Conservation (phyloP, 2,113 vertebrate species). For the Paratilapia polleni region DNA sequence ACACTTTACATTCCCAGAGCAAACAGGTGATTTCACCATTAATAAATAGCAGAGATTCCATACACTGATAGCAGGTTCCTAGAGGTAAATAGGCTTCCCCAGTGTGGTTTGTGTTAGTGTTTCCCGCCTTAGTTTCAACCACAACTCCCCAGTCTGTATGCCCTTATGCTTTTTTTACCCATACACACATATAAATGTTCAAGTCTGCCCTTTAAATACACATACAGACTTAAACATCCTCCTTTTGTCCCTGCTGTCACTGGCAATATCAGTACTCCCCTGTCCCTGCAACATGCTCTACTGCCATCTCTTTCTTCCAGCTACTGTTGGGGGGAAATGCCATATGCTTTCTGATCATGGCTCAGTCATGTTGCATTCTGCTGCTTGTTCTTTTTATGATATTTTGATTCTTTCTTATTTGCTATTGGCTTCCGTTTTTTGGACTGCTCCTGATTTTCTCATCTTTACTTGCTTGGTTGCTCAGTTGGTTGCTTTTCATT, state of each 20-base stretch:
- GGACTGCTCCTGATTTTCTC: constrained; percentile 76
- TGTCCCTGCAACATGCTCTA: constrained; percentile 74
- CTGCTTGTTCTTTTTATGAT: constrained; percentile 76
- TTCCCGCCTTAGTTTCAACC: constrained; percentile 46
- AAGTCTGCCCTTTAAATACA: constrained; percentile 65
- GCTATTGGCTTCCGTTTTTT: constrained; percentile 74
- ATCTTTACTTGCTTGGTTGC: constrained; percentile 76
- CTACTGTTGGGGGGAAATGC: constrained; percentile 73
- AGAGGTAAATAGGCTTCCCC: constrained; percentile 26
- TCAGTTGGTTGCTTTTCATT: constrained; percentile 79
- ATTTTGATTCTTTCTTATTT: constrained; percentile 77
- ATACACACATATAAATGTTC: constrained; percentile 69
- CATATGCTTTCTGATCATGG: constrained; percentile 70
- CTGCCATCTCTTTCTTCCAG: constrained; percentile 76
- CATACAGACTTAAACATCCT: constrained; percentile 69
- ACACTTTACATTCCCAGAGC: constrained; percentile 20
- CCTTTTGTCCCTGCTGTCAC: constrained; percentile 61
- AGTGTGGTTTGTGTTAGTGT: constrained; percentile 50
- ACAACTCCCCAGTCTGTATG: constrained; percentile 50
- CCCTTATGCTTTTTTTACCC: constrained; percentile 60
- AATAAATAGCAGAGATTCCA: constrained; percentile 39
- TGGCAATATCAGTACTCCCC: constrained; percentile 44
- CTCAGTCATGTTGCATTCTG: constrained; percentile 78
- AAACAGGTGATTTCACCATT: constrained; percentile 43
- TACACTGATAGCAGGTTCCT: constrained; percentile 10